Conservation (phyloP, 2,113 vertebrate genomes). For the Epinephelus lanceolatus region DNA sequence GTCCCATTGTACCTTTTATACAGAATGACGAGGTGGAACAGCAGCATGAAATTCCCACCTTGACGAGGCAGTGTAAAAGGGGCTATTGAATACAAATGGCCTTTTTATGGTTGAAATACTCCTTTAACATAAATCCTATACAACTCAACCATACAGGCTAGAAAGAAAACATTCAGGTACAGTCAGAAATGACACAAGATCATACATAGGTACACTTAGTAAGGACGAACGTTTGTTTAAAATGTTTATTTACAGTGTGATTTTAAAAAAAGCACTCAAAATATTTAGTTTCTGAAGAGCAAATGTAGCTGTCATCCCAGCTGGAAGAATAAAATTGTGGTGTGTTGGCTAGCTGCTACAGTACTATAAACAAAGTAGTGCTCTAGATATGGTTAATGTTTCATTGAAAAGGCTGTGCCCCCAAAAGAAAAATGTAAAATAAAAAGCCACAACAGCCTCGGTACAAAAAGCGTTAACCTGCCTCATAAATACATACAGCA, state of each 20-base stretch:
- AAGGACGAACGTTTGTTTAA: slow-evolving; percentile 6
- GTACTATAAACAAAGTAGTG: slow-evolving; percentile 28
- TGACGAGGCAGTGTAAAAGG: too few species aligned
- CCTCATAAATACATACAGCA: slow-evolving; percentile 18
- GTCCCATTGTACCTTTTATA: too few species aligned
- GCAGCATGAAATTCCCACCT: too few species aligned
- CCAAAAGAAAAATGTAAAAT: slow-evolving; percentile 2
- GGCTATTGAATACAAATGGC: too few species aligned
- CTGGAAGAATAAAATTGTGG: too few species aligned
- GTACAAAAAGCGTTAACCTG: background rate
- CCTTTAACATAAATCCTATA: background rate
- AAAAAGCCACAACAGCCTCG: slow-evolving; percentile 9
- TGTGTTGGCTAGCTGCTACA: slow-evolving; percentile 5
- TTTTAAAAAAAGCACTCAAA: slow-evolving; percentile 27
- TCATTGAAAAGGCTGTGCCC: slow-evolving; percentile 15
- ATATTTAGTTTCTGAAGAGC: background rate
- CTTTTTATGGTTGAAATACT: too few species aligned
- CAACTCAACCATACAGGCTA: background rate
- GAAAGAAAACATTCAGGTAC: background rate
- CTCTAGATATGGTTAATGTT: background rate
- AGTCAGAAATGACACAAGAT: background rate
- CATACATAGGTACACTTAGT: background rate
- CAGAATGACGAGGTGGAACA: too few species aligned
- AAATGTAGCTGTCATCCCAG: background rate
- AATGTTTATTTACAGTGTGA: slow-evolving; percentile 73